Evolutionary conservation across 2,113 vertebrate species (phyloP).

Genomic region (Propithecus coquereli): DNA sequence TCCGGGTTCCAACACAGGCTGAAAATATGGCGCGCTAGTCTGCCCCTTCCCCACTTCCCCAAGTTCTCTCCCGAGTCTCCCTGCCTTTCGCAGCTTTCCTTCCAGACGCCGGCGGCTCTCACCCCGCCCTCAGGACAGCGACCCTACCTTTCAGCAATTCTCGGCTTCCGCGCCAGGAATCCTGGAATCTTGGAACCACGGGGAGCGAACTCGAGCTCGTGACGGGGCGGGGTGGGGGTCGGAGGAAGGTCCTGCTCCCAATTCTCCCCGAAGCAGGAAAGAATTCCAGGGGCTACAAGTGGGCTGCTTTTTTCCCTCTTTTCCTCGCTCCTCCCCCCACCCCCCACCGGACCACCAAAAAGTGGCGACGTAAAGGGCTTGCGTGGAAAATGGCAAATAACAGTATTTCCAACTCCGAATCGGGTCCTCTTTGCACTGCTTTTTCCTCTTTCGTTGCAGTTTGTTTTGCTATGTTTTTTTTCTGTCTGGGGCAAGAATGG

Average conservation of each 20-base stretch:
- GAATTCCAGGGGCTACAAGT: not conserved
- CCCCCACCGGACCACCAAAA: not conserved
- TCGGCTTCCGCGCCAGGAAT: not conserved
- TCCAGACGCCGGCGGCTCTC: not conserved
- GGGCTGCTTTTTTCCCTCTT: not conserved
- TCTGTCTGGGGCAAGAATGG: not conserved
- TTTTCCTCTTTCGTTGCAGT: not conserved
- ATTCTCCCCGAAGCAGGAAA: not conserved
- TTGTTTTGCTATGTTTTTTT: not conserved
- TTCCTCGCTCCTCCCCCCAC: not conserved
- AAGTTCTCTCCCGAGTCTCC: not conserved
- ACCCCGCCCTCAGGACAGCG: not conserved
- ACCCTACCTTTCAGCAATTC: not conserved
- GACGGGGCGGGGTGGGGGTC: too few species aligned
- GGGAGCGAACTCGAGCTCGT: not conserved
- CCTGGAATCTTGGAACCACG: not conserved
- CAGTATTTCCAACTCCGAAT: not conserved
- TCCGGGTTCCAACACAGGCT: accelerated
- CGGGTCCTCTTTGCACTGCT: not conserved
- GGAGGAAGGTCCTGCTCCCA: not conserved
- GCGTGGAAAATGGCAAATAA: not conserved
- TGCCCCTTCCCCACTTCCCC: not conserved
- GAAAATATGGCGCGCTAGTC: too few species aligned
- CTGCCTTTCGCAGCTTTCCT: not conserved
- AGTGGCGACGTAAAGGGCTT: not conserved